phyloP scores from a whole-genome alignment of 2,113 vertebrate genomes.

The Apeltes quadracus region DNA sequence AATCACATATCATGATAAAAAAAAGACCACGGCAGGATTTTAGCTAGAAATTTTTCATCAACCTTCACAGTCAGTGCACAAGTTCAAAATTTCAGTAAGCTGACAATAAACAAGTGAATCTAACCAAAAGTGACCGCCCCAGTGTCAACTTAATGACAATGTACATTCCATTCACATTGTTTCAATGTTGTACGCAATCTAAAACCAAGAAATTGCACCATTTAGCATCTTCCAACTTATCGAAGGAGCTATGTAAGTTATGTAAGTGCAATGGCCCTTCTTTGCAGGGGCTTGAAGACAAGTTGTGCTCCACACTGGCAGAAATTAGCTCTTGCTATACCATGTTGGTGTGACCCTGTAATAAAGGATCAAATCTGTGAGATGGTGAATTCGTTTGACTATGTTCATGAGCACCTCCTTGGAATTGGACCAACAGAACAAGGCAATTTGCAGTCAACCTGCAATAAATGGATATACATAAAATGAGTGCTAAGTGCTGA shows the following conservation, averaged over 20 bases:
- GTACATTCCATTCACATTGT: neutral
- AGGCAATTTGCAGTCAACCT: conserved; percentile 52
- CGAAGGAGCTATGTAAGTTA: too few relatives aligned
- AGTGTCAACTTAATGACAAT: neutral
- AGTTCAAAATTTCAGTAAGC: neutral
- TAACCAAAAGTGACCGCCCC: neutral
- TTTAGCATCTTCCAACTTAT: neutral
- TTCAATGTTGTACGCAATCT: neutral
- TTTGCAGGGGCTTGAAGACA: conserved; percentile 56
- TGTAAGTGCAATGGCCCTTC: too few relatives aligned
- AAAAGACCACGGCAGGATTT: neutral
- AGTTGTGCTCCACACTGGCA: conserved; percentile 38
- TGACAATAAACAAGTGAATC: neutral
- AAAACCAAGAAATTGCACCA: neutral
- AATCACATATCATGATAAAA: neutral
- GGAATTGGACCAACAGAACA: conserved; percentile 30
- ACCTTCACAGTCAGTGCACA: neutral
- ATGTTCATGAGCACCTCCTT: conserved; percentile 30
- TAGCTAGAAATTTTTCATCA: neutral
- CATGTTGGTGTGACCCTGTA: conserved; percentile 48
- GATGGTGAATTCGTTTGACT: conserved; percentile 33
- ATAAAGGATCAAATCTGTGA: conserved; percentile 51
- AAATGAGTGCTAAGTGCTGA: conserved; percentile 54
- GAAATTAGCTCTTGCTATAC: conserved; percentile 63
- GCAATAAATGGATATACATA: conserved; percentile 52